A percentile compares a stretch with the other conserved stretches of the same genome.
Conservation (phyloP, 1,140 invertebrate genomes). For the Calliphora vicina region DNA sequence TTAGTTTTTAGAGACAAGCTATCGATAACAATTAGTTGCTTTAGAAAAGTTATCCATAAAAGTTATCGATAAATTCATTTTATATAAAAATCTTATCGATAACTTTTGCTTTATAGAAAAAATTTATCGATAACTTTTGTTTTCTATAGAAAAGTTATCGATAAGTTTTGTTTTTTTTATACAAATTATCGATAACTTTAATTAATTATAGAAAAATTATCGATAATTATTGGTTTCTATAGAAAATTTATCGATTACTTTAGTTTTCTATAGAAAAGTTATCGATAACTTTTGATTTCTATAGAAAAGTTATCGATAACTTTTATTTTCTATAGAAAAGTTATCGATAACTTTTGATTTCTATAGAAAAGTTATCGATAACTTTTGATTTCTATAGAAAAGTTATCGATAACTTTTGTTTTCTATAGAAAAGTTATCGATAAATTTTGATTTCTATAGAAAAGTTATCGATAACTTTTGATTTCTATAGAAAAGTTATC, state of each 20-base stretch:
- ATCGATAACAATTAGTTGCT: background rate
- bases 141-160: background rate
- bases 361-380: background rate
- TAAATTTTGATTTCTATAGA: background rate
- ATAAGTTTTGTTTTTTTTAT: too few species aligned
- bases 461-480: background rate
- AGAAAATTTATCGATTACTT: background rate
- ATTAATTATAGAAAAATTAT: background rate
- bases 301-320: too few species aligned
- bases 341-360: too few species aligned
- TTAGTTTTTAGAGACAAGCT: background rate
- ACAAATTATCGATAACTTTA: too few species aligned
- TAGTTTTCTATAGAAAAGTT: background rate
- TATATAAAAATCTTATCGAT: background rate
- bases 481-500: background rate
- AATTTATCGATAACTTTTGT: background rate
- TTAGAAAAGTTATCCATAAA: background rate
- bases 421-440: background rate
- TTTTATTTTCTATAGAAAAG: too few species aligned
- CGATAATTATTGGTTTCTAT: background rate
- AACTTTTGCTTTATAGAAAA: background rate
- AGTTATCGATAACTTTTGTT: background rate
- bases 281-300: too few species aligned
- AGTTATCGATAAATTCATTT: background rate
- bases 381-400: background rate